Conservation (phyloP, 2,113 vertebrate genomes). For the Muntiacus reevesi region DNA sequence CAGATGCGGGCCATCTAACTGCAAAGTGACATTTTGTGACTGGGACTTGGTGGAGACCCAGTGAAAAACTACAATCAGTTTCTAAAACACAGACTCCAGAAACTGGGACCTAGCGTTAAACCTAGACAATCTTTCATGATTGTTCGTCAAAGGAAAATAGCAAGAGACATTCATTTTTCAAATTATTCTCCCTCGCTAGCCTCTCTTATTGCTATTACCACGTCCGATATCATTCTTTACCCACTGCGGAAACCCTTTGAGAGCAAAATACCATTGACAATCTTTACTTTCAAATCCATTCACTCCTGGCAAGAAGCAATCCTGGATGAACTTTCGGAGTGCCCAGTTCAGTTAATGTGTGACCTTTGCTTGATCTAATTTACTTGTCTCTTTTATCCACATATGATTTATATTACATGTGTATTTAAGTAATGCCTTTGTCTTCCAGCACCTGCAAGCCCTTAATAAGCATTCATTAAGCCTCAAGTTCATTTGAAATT, state of each 20-base stretch:
- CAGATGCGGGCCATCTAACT: conserved; percentile 34
- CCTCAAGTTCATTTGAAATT: not conserved
- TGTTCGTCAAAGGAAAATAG: conserved; percentile 56
- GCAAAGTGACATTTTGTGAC: conserved; percentile 68
- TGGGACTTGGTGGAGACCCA: conserved; percentile 13
- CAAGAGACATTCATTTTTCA: conserved; percentile 56
- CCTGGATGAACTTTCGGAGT: conserved; percentile 61
- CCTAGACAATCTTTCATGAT: conserved; percentile 47
- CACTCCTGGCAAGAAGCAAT: conserved; percentile 59
- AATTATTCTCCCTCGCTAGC: conserved; percentile 45
- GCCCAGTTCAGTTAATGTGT: conserved; percentile 57
- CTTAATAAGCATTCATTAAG: conserved; percentile 44
- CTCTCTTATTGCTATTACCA: conserved; percentile 52
- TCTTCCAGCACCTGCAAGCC: conserved; percentile 50
- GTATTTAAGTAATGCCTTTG: conserved; percentile 43
- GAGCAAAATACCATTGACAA: conserved; percentile 70
- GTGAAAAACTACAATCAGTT: conserved; percentile 38
- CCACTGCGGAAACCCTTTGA: conserved; percentile 51
- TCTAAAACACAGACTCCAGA: conserved; percentile 57
- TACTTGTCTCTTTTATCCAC: conserved; percentile 50
- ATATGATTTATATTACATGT: conserved; percentile 44
- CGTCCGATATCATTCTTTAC: conserved; percentile 55
- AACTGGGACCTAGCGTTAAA: conserved; percentile 24
- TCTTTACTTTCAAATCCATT: conserved; percentile 66
- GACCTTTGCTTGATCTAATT: conserved; percentile 72